Base-by-base conservation (phyloP, 1,140 invertebrate species). In the Brachionus calyciflorus region DNA sequence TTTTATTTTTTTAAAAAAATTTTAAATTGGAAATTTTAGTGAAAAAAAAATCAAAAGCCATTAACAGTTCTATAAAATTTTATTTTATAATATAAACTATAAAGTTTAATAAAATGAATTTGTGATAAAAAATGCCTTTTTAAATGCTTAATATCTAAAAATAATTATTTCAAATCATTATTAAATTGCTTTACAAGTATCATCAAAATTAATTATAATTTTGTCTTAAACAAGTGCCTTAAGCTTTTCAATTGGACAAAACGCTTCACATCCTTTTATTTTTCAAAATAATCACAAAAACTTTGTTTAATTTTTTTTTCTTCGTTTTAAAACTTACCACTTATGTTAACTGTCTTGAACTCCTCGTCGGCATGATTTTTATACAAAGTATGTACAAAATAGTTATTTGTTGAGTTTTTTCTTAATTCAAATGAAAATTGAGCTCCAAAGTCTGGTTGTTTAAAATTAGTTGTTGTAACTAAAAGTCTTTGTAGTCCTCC, bases 361-460 rank as follows among this genome's bases (percentile, higher is more conserved):
- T 60, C 14, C 33, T 60, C 19, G 3, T 7, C n/a, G 19, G 33
- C 37, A 17, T 37, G 33, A 37, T 60, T 37, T n/a, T 60, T 60
- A 6, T 60, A 60, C 28, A 37, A 33, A 17, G 37, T 60, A 9
- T 60, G 55, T 33, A 60, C 55, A 60, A 33, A 60, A 60, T 60
- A 17, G 37, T 37, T 60, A 17, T 37, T 21, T 7, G 0, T 60
- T 2, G 0, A 33, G 33, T 60, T 17, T 24, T 60, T 60, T 60
- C 55, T 60, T n/a, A 60, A 12, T 17, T 60, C 55, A 60, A 60
- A 60, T 9, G 37, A 0, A 26, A 60, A 33, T 6, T 26, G 17
- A 33, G 55, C 55, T 2, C 55, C 55, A 40, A 60, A 60, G 37
- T 60, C n/a, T 17, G 55, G 55, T 19, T 60, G 55, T 2, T 26